Percentiles rank a stretch among this genome's conserved stretches.
Conservation (phyloP, 1,140 invertebrate genomes). For the Eufriesea mexicana region DNA sequence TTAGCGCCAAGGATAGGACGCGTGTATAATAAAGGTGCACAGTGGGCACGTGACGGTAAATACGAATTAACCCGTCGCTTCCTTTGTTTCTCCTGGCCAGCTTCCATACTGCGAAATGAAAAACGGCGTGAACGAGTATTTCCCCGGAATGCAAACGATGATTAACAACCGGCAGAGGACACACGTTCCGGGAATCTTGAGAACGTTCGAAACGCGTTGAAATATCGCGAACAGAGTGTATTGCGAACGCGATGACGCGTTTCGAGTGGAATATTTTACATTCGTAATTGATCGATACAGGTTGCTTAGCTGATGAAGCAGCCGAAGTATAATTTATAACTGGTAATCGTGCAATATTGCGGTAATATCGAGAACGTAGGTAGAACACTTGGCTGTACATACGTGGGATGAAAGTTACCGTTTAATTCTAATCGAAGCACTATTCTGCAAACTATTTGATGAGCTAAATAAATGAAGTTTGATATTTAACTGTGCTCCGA, state of each 20-base stretch:
- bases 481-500: not conserved
- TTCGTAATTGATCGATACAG: not conserved
- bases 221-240: slow-evolving; percentile 2
- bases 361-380: not conserved
- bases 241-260: not conserved
- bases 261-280: not conserved
- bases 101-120: slow-evolving; percentile 26
- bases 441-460: not conserved
- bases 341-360: not conserved
- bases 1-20: not conserved
- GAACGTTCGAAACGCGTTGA: not conserved
- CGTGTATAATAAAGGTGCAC: not conserved
- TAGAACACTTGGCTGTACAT: too few relatives aligned
- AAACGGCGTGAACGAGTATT: slow-evolving; percentile 31
- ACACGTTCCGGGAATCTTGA: slow-evolving; percentile 6
- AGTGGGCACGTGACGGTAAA: slow-evolving; percentile 17
- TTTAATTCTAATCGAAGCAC: not conserved
- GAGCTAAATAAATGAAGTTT: not conserved
- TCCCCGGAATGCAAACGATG: slow-evolving; percentile 40
- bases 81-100: slow-evolving; percentile 12
- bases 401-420: not conserved
- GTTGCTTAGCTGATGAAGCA: not conserved
- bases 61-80: slow-evolving; percentile 13
- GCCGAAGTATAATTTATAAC: not conserved
- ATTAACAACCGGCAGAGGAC: slow-evolving; percentile 30